phyloP scores from a whole-genome alignment of 2,888 invertebrate species.

The Meganola albula region DNA sequence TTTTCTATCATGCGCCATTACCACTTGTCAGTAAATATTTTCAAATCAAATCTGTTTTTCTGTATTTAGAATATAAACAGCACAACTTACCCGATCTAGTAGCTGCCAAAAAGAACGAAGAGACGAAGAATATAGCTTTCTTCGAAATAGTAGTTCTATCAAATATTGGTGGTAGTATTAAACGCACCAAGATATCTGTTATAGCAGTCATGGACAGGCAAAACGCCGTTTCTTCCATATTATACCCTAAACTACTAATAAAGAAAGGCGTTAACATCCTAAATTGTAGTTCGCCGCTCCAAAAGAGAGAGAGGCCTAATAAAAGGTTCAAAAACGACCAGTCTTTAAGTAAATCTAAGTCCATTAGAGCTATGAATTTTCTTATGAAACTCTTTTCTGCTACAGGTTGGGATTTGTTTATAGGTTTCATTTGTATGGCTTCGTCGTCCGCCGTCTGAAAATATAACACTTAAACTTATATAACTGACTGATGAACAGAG shows the following conservation, averaged over 20 bases:
- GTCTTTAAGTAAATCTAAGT: constrained; percentile 84
- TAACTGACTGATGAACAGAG: too few species aligned
- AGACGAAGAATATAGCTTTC: constrained; percentile 84
- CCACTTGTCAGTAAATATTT: too few species aligned
- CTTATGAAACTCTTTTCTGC: constrained; percentile 65
- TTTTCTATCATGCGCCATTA: too few species aligned
- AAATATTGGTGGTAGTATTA: constrained; percentile 85
- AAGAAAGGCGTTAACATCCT: constrained; percentile 85
- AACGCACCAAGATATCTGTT: constrained; percentile 84
- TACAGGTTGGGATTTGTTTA: constrained; percentile 54
- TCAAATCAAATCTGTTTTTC: too few species aligned
- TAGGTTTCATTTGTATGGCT: constrained; percentile 66
- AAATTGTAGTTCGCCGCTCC: constrained; percentile 86
- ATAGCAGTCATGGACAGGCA: constrained; percentile 86
- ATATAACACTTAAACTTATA: too few species aligned
- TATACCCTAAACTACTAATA: constrained; percentile 79
- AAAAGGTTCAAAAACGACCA: constrained; percentile 84
- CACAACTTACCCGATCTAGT: constrained; percentile 85
- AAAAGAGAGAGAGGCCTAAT: constrained; percentile 84
- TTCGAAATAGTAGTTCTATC: constrained; percentile 82
- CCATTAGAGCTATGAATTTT: constrained; percentile 81
- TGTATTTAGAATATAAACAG: too few species aligned
- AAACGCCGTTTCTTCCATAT: constrained; percentile 82
- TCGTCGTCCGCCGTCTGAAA: constrained; percentile 70
- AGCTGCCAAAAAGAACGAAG: constrained; percentile 82